Conservation (phyloP, 2,888 invertebrate genomes). For the Diloba caeruleocephala region DNA sequence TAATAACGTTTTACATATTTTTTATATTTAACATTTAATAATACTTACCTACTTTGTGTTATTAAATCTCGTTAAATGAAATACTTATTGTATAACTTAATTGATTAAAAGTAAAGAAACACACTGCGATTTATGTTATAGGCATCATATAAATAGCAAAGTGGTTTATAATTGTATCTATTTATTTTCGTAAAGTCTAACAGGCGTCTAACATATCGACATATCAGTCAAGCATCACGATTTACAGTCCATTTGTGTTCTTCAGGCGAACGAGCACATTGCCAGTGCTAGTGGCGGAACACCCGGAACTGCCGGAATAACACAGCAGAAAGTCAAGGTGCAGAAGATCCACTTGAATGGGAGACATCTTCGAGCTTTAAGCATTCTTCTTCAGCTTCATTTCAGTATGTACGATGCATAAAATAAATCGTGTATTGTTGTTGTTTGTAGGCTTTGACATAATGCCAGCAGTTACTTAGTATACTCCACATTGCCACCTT, state of each 20-base stretch:
- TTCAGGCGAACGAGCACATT: constrained; percentile 9
- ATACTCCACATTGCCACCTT: no score
- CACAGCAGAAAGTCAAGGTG: neutral
- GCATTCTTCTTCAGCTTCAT: no score
- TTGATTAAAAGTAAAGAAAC: neutral
- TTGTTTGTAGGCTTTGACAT: neutral
- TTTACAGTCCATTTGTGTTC: constrained; percentile 16
- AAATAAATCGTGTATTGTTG: neutral
- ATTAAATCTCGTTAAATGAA: no score
- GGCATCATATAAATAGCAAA: no score
- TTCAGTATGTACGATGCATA: no score
- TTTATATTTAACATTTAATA: no score
- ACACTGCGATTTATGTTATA: no score
- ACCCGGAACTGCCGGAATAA: constrained; percentile 26
- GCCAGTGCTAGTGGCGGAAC: neutral
- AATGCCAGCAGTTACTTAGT: no score
- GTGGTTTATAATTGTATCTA: neutral
- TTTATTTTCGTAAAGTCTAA: constrained; percentile 13
- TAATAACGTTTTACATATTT: no score
- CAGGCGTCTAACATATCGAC: constrained; percentile 4
- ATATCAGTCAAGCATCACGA: constrained; percentile 15
- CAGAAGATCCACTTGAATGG: constrained; percentile 20
- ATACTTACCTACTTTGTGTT: no score
- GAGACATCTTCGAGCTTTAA: no score
- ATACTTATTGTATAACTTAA: no score